phyloP scores from a whole-genome alignment of 2,888 invertebrate genomes.

The Drosophila meridionalis region DNA sequence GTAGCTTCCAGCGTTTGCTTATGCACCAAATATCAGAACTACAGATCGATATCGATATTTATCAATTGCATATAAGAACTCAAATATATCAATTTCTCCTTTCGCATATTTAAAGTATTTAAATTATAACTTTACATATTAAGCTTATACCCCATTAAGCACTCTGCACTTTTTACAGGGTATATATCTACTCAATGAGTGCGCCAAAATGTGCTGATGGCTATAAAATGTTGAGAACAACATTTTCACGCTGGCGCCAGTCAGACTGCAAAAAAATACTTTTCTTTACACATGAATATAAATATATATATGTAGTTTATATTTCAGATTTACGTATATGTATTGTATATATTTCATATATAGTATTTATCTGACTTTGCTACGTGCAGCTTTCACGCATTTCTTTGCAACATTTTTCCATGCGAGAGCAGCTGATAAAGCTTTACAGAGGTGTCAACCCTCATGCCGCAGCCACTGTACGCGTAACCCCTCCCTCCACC shows the following conservation, averaged over 20 bases:
- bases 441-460: conserved; percentile 42
- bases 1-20: neutral
- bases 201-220: conserved; percentile 22
- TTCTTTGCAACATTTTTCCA: conserved; percentile 37
- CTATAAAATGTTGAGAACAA: conserved; percentile 23
- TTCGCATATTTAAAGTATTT: no score
- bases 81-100: no score
- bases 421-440: conserved; percentile 49
- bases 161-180: neutral
- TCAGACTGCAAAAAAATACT: neutral
- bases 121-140: no score
- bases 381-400: conserved; percentile 60
- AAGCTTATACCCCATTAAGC: neutral
- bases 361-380: conserved; percentile 16
- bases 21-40: neutral
- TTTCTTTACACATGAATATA: conserved; percentile 2
- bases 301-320: neutral
- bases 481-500: neutral
- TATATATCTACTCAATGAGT: conserved; percentile 12
- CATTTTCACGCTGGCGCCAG: conserved; percentile 16
- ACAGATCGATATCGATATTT: conserved; percentile 1
- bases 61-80: neutral
- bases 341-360: neutral
- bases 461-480: neutral
- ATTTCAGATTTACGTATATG: neutral